Evolutionary conservation across 2,113 vertebrate species (phyloP).

Genomic region (Sciurus niger): DNA sequence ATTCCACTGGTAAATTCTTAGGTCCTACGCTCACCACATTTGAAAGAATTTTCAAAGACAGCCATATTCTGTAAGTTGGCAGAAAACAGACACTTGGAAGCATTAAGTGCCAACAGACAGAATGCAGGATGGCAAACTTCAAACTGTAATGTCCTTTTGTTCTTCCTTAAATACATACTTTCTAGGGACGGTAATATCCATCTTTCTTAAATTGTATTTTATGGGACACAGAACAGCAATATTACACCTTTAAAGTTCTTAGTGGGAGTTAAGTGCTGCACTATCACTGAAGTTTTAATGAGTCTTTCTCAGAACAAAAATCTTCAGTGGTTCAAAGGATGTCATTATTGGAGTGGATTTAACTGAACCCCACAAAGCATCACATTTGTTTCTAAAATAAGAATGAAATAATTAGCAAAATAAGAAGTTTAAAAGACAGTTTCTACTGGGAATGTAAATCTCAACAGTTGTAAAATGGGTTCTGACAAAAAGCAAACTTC

Average conservation of each 20-base stretch:
- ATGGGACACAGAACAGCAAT: neutral
- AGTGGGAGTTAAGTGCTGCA: neutral
- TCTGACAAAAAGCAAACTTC: constrained; percentile 55
- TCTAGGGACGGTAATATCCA: constrained; percentile 23
- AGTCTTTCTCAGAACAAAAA: constrained; percentile 78
- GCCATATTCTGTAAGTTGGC: neutral
- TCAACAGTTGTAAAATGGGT: constrained; percentile 54
- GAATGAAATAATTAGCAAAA: constrained; percentile 72
- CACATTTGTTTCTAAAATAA: constrained; percentile 57
- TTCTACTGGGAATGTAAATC: constrained; percentile 55
- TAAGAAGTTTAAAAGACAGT: constrained; percentile 78
- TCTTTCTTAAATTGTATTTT: constrained; percentile 65
- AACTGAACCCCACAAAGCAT: constrained; percentile 43
- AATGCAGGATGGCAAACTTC: neutral
- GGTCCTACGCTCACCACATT: constrained; percentile 45
- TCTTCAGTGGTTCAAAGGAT: constrained; percentile 30
- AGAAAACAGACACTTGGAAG: constrained; percentile 57
- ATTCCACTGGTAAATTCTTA: constrained; percentile 57
- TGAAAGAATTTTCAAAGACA: constrained; percentile 63
- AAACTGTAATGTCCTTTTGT: constrained; percentile 62
- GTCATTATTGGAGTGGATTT: constrained; percentile 2
- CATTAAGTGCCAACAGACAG: constrained; percentile 35
- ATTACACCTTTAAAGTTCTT: constrained; percentile 58
- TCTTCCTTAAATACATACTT: constrained; percentile 50
- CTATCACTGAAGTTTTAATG: constrained; percentile 63